Percentiles rank a stretch among this genome's conserved stretches.
phyloP scores from a whole-genome alignment of 2,888 invertebrate species.

The Oxycera nigricornis region DNA sequence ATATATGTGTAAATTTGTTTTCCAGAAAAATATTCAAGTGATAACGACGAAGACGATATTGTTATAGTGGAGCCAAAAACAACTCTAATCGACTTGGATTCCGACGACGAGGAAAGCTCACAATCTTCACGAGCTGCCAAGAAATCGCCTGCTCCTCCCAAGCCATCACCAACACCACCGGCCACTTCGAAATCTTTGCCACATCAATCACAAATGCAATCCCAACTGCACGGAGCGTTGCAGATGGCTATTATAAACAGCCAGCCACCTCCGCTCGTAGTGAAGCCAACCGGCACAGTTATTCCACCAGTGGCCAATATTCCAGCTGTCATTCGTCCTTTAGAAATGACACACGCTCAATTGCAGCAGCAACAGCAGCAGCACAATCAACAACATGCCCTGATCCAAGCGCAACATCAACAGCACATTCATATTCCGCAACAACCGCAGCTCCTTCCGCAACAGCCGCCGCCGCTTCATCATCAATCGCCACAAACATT shows the following conservation, averaged over 20 bases:
- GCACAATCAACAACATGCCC: not conserved
- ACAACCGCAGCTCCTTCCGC: conserved; percentile 4
- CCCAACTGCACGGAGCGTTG: conserved; percentile 34
- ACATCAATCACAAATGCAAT: not conserved
- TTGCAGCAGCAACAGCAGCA: not conserved
- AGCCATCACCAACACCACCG: not conserved
- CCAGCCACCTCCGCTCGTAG: not conserved
- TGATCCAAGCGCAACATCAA: not conserved
- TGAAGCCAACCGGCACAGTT: not conserved
- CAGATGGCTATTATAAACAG: not conserved
- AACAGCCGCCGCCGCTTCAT: not conserved
- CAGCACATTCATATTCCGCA: not conserved
- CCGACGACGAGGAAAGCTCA: conserved; percentile 57
- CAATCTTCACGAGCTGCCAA: not conserved
- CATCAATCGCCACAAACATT: not conserved
- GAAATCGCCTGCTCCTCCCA: not conserved
- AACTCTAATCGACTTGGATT: conserved; percentile 59
- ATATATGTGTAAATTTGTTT: conserved; percentile 38
- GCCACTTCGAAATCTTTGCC: not conserved
- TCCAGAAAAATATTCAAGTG: conserved; percentile 60
- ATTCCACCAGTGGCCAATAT: not conserved
- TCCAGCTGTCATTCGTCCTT: not conserved
- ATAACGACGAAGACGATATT: conserved; percentile 61
- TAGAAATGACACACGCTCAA: not conserved
- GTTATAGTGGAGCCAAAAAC: conserved; percentile 61